Base-by-base conservation (phyloP, 2,797 vertebrate species). In the Acanthurus tractus region DNA sequence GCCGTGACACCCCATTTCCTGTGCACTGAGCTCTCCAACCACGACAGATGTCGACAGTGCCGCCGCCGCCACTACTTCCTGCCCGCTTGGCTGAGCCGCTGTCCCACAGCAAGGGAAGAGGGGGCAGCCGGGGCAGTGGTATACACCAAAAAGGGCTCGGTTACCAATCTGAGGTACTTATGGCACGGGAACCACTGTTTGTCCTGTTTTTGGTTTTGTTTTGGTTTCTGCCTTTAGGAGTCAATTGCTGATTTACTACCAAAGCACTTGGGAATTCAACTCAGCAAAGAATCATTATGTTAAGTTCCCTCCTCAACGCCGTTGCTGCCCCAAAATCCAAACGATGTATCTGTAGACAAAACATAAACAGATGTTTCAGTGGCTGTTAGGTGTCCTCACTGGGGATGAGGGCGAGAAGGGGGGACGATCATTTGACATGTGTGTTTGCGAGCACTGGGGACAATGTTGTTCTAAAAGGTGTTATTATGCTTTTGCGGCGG, bases 1-100 rank as follows among this genome's bases (percentile, higher is more conserved):
- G 96, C 96, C 95, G 97, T 95, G 96, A 97, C 97, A 98, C 96
- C 96, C 97, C 97, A 99, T 98, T 98, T 97, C 97, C 97, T 97
- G 97, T 93, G 96, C 97, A 96, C 96, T 94, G 96, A 98, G 97
- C 97, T 97, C 96, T 98, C 97, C 96, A 97, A 98, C 96, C 96
- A 95, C 96, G 95, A 97, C 97, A 99, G 98, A 99, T 99, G 97
- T 98, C 96, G 95, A 96, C 96, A 96, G 96, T 96, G 95, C 96
- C 95, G 93, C 95, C 94, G 92, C 94, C 52, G 93, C 95, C 69
- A 25, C 89, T 79, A 76, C 89, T 86, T 92, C 89, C 84, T 91
- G 87, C 81, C 79, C 44, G 85, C 81, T 86, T 85, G 86, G 85
- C 81, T 56, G 62, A 56, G 70, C 74, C 75, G 46, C 44, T n/a